Evolutionary conservation across 2,888 invertebrate species (phyloP), one percentile per base, ranked within the genome.

Genomic region (Entomobrya multifasciata): DNA sequence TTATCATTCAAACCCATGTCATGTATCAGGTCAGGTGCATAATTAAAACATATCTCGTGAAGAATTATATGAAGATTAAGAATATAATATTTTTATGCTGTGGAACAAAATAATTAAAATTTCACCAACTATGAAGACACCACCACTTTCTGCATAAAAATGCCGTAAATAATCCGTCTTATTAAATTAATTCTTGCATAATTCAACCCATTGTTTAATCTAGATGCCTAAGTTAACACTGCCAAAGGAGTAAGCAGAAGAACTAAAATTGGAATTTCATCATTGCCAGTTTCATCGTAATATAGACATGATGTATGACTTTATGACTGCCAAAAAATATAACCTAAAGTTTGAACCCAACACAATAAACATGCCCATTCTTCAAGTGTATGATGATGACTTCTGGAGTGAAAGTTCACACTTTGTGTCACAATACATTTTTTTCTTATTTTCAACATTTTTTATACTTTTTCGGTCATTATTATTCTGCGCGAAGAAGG

Each of bases 401-500:
- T 77, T 22, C 49, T 13, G n/a, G 22, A 67, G 36, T 41, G 41
- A 80, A 20, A n/a, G 17, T 20, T 49, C 11, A 72, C 57, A 27
- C 49, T 20, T 20, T 74, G 27, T 74, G 78, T 62, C 74, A 74
- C 74, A 74, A 13, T 70, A 62, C n/a, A n/a, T n/a, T n/a, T n/a
- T n/a, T n/a, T 10, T 30, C 62, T 27, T 62, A 74, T 22, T 8
- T 57, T 36, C 77, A 72, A 36, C 57, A 57, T 13, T 22, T 67
- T 72, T 80, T 80, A 47, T 78, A 52, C 17, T 74, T 15, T 22
- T n/a, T 8, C 13, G 74, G 27, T 80, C 72, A 80, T 86, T 86
- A 80, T 60, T 86, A 86, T 86, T 86, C 86, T 70, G 22, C 20
- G 79, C 80, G 44, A 70, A 25, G 57, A 44, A 77, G 77, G 57